A percentile compares a stretch with the other conserved stretches of the same genome.
Evolutionary conservation across 2,113 vertebrate genomes (phyloP).

Genomic region (Saccopteryx bilineata): DNA sequence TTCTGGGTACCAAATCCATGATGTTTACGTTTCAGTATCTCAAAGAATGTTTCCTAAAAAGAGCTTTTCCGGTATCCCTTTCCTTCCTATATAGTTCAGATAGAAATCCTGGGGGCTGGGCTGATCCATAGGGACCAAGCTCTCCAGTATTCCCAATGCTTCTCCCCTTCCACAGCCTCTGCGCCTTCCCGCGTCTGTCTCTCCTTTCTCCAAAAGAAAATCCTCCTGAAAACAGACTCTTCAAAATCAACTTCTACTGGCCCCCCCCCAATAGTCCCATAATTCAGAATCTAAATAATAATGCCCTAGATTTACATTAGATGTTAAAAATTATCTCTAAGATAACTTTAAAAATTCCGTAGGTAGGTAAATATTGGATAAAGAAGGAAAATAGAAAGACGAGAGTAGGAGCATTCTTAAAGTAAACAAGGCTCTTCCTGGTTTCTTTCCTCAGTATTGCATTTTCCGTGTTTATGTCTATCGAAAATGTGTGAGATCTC

Average conservation of each 20-base stretch:
- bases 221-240: not conserved
- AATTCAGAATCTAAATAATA: not conserved
- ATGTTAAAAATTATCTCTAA: slow-evolving; percentile 30
- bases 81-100: not conserved
- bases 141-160: not conserved
- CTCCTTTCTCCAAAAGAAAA: not conserved
- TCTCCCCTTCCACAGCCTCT: not conserved
- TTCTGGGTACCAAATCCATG: not conserved
- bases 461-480: not conserved
- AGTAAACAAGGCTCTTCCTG: not conserved
- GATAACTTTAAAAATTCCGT: not conserved
- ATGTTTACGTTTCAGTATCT: not conserved
- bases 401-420: not conserved
- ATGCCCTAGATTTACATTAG: not conserved
- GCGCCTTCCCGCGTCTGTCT: not conserved
- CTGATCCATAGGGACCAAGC: not conserved
- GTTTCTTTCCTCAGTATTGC: not conserved
- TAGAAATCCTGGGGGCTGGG: not conserved
- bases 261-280: not conserved
- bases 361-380: not conserved
- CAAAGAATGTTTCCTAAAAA: slow-evolving; percentile 35
- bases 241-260: not conserved
- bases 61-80: not conserved
- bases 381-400: slow-evolving; percentile 28
- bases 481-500: not conserved